Conservation (phyloP, 2,888 invertebrate genomes). For the Scaptomyza polygonia region DNA sequence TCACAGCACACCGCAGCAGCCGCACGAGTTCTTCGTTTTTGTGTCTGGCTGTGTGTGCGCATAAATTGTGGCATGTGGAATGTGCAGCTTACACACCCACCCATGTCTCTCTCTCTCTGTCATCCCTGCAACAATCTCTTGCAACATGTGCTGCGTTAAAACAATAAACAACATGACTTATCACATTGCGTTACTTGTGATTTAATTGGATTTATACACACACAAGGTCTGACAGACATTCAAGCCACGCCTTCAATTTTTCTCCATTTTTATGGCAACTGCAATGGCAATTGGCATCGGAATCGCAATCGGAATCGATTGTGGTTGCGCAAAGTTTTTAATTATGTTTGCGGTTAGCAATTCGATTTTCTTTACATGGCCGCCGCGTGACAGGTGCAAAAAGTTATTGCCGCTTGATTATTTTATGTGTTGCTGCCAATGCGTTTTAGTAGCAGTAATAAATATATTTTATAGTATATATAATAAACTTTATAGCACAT, state of each 20-base stretch:
- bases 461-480: too few species aligned
- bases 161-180: conserved; percentile 81
- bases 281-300: conserved; percentile 38
- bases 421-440: conserved; percentile 17
- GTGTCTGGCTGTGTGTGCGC: conserved; percentile 38
- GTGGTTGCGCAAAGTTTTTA: conserved; percentile 77
- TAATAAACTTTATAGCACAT: too few species aligned
- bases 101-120: not conserved
- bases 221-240: conserved; percentile 21
- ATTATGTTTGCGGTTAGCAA: conserved; percentile 79
- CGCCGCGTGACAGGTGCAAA: conserved; percentile 28
- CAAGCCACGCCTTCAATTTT: conserved; percentile 9
- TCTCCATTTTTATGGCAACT: conserved; percentile 45
- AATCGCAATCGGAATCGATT: conserved; percentile 58
- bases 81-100: conserved; percentile 15
- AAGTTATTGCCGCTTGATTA: conserved; percentile 51
- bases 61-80: conserved; percentile 70
- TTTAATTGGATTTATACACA: conserved; percentile 78
- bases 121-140: not conserved
- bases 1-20: conserved; percentile 57
- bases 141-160: conserved; percentile 35
- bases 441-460: not conserved
- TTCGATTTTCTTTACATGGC: conserved; percentile 59
- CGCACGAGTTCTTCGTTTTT: conserved; percentile 58
- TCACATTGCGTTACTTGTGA: conserved; percentile 79